Conservation (phyloP, 2,888 invertebrate species). For the Pyrrhia umbra region DNA sequence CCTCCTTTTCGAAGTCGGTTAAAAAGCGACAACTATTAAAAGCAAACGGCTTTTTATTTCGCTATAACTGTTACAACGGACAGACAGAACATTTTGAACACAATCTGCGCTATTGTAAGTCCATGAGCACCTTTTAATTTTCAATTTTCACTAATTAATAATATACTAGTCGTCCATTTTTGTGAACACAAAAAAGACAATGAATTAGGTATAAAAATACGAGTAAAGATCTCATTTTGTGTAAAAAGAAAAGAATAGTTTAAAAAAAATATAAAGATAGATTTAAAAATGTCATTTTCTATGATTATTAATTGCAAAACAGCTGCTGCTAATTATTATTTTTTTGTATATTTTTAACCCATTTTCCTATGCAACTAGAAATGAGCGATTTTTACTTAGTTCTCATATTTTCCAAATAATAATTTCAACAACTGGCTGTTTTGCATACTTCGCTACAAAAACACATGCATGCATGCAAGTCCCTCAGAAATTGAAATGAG, state of each 20-base stretch:
- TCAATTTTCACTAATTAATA: slow-evolving; percentile 44
- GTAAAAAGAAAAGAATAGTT: slow-evolving; percentile 1
- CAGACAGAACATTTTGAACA: slow-evolving; percentile 52
- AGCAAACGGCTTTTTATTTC: slow-evolving; percentile 55
- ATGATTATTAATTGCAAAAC: slow-evolving; percentile 15
- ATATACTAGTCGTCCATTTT: slow-evolving; percentile 51
- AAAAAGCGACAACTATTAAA: slow-evolving; percentile 46
- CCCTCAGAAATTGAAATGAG: not conserved
- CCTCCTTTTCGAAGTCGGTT: too few species aligned
- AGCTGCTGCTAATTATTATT: slow-evolving; percentile 11
- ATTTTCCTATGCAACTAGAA: too few species aligned
- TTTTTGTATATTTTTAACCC: not conserved
- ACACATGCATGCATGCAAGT: slow-evolving; percentile 30
- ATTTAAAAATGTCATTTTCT: slow-evolving; percentile 44
- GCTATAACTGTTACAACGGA: slow-evolving; percentile 60
- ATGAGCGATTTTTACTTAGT: too few species aligned
- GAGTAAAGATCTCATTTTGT: slow-evolving; percentile 7
- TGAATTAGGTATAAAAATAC: slow-evolving; percentile 35
- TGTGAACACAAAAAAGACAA: slow-evolving; percentile 57
- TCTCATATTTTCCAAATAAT: not conserved
- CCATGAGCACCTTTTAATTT: slow-evolving; percentile 47
- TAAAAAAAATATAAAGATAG: not conserved
- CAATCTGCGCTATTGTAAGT: slow-evolving; percentile 38
- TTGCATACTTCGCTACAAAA: not conserved
- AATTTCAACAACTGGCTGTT: slow-evolving; percentile 12